Evolutionary conservation across 2,888 invertebrate species (phyloP), one percentile per base, ranked within the genome.

Genomic region (Sinotaia quadrata): DNA sequence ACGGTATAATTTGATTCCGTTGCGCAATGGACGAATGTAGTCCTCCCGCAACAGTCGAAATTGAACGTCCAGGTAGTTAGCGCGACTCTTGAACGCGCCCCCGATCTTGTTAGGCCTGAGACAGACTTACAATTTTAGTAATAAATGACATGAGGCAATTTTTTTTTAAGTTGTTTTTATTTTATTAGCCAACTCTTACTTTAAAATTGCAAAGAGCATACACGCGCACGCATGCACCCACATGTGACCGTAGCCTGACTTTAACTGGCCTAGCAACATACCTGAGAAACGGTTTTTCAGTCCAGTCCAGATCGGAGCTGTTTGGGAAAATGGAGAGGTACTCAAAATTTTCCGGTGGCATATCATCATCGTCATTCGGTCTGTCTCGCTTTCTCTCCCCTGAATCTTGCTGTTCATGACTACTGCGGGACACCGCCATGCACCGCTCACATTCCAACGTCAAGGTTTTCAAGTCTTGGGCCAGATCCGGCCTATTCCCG

Each of bases 21-120:
- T 91, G 37, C 94, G 88, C 31, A 96, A 84, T 0, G 95, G 94
- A 31, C 91, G 90, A 37, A 94, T 90, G 82, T 93, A 95, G 87
- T 96, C 95, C 88, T 95, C 94, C 37, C 94, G 89, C 58, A 96
- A 84, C 37, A 95, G 89, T 33, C 93, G 91, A 82, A 94, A 94
- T 78, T 95, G 95, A 2, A 84, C 89, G 78, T 94, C 93, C 27
- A 96, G 88, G 84, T 96, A 96, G 80, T 94, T 92, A 59, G 92
- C 90, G 0, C 92, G 89, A 81, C 90, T 90, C 3, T 89, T 82
- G 84, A 93, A 95, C 0, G 90, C 89, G 27, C 93, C 93, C 62
- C 91, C 54, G 12, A 37, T 37, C 18, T 54, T 63, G 54, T 52
- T 63, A 12, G 54, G 27, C 31, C 63, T 63, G 37, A 3, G 4